A percentile compares a stretch with the other conserved stretches of the same genome.
These are phyloP conservation scores for Caiman crocodilus DNA, from an alignment of 2,797 vertebrate genomes.

Conservation along the genomic window DNA sequence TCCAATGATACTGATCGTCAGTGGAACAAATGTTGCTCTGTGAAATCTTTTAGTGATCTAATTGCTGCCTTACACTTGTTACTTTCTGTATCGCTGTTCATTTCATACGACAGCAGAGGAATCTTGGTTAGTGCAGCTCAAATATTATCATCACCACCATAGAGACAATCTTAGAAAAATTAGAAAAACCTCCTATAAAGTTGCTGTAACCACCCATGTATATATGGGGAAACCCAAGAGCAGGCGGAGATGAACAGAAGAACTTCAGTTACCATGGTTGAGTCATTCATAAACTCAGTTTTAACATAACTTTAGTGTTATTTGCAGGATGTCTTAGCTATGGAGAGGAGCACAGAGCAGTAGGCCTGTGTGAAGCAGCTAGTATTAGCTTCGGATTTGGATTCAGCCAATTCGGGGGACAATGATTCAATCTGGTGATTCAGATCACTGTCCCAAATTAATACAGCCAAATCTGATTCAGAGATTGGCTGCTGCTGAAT, in stretches of 20 bases:
- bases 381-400: too few relatives aligned
- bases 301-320: constrained; percentile 60
- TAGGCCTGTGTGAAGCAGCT: too few relatives aligned
- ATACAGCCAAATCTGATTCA: too few relatives aligned
- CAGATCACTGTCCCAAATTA: too few relatives aligned
- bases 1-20: neutral
- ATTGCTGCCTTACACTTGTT: neutral
- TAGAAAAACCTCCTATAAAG: neutral
- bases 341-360: neutral
- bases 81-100: constrained; percentile 2
- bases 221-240: neutral
- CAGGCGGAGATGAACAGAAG: constrained; percentile 41
- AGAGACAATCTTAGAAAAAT: constrained; percentile 35
- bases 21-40: accelerated
- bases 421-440: too few relatives aligned
- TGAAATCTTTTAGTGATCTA: neutral
- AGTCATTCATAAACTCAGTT: constrained; percentile 35
- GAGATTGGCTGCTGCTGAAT: too few relatives aligned
- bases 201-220: neutral
- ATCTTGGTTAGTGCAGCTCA: constrained; percentile 23
- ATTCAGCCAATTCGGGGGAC: too few relatives aligned
- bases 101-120: neutral
- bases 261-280: constrained; percentile 65
- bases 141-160: neutral
- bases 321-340: neutral